These are phyloP conservation scores for Oncorhynchus clarkii DNA, from an alignment of 2,113 vertebrate species.

Conservation along the genomic window DNA sequence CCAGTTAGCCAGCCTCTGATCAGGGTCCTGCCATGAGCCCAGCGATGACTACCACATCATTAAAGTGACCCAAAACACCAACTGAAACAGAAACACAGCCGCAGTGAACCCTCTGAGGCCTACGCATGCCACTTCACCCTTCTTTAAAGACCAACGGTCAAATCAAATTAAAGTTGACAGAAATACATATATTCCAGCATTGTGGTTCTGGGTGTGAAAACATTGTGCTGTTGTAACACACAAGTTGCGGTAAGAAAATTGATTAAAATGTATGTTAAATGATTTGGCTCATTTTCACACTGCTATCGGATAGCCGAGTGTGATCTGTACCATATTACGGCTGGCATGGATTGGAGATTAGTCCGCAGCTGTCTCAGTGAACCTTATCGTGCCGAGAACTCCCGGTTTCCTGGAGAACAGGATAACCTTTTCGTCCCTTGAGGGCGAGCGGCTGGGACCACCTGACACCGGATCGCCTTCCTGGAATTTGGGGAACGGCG, in stretches of 20 bases:
- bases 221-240: neutral
- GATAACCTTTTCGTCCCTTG: slow-evolving; percentile 63
- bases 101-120: neutral
- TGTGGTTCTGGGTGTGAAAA: neutral
- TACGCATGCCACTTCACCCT: neutral
- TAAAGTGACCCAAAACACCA: neutral
- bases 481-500: slow-evolving; percentile 76
- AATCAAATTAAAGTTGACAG: too few relatives aligned
- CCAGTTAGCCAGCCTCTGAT: neutral
- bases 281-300: slow-evolving; percentile 65
- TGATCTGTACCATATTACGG: slow-evolving; percentile 49
- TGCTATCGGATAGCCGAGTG: slow-evolving; percentile 60
- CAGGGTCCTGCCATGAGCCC: neutral
- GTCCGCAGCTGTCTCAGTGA: slow-evolving; percentile 64
- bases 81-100: neutral
- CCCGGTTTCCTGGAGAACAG: slow-evolving; percentile 59
- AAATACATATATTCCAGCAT: neutral
- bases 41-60: neutral
- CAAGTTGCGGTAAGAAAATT: slow-evolving; percentile 24
- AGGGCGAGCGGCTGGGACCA: slow-evolving; percentile 53
- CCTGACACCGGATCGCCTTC: slow-evolving; percentile 66
- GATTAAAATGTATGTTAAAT: slow-evolving; percentile 55
- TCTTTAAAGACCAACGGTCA: too few relatives aligned
- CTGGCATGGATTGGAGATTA: slow-evolving; percentile 66
- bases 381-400: slow-evolving; percentile 54